A percentile compares a stretch with the other conserved stretches of the same genome.
phyloP scores from a whole-genome alignment of 2,888 invertebrate species.

The Microdon myrmicae region DNA sequence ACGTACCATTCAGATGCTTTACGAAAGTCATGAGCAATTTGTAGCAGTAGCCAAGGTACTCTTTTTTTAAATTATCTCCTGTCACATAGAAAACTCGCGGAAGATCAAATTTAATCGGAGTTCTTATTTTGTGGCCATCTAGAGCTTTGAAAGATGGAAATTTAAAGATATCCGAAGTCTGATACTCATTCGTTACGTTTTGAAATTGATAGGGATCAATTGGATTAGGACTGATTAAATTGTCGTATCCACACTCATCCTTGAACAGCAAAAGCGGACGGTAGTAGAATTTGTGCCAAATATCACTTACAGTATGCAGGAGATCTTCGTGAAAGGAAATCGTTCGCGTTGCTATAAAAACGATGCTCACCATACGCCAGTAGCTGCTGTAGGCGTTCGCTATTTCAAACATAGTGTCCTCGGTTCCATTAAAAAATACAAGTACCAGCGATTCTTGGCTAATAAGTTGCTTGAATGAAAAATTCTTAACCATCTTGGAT shows the following conservation, averaged over 20 bases:
- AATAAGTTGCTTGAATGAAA: background rate
- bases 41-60: constrained; percentile 3
- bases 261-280: constrained; percentile 2
- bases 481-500: background rate
- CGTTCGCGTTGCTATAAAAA: constrained; percentile 3
- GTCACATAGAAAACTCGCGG: constrained; percentile 57
- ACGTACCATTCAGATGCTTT: constrained; percentile 56
- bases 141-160: constrained; percentile 36
- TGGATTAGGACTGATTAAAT: background rate
- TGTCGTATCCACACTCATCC: background rate
- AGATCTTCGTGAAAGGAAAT: background rate
- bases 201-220: background rate
- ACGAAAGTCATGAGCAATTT: constrained; percentile 57
- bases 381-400: background rate
- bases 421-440: background rate
- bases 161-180: background rate
- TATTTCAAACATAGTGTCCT: constrained; percentile 1
- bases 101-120: constrained; percentile 57
- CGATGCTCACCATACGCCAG: background rate
- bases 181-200: background rate
- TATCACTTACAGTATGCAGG: background rate
- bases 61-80: constrained; percentile 19
- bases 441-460: background rate
- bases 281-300: constrained; percentile 2
- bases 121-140: constrained; percentile 55